phyloP scores from a whole-genome alignment of 2,113 vertebrate genomes.

The Sardina pilchardus region DNA sequence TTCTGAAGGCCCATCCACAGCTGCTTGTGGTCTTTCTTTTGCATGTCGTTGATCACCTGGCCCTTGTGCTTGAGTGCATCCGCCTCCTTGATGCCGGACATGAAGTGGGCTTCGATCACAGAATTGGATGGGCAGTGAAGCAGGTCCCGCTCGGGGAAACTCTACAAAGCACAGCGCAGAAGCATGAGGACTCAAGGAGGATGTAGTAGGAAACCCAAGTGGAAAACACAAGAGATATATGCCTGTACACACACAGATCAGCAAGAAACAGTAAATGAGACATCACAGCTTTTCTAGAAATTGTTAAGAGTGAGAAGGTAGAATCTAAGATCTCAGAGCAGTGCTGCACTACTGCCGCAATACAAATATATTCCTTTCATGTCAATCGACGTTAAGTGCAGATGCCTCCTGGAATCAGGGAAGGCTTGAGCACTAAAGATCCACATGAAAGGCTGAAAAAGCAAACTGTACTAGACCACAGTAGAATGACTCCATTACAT shows the following conservation, averaged over 20 bases:
- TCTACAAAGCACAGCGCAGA: conserved; percentile 68
- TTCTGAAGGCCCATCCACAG: conserved; percentile 99
- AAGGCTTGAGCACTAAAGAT: background rate
- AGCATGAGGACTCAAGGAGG: background rate
- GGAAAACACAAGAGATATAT: background rate
- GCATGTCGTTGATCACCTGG: conserved; percentile 99
- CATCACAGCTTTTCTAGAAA: background rate
- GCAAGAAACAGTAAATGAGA: background rate
- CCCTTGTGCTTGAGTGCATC: conserved; percentile 98
- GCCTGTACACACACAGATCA: background rate
- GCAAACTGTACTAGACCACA: background rate
- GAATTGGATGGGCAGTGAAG: conserved; percentile 91
- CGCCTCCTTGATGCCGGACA: conserved; percentile 98
- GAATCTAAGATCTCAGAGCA: background rate
- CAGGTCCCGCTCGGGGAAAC: conserved; percentile 91
- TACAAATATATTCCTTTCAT: background rate
- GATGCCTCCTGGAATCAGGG: background rate
- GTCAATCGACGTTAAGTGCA: background rate
- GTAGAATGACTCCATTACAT: background rate
- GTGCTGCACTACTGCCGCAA: background rate
- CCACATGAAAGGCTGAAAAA: background rate
- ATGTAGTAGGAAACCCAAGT: background rate
- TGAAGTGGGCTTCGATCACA: conserved; percentile 96
- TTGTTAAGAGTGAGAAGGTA: too few species aligned
- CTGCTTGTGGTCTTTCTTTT: conserved; percentile 99